Base-by-base conservation (phyloP, 2,113 vertebrate genomes). In the Pseudolaguvia tuberculata region DNA sequence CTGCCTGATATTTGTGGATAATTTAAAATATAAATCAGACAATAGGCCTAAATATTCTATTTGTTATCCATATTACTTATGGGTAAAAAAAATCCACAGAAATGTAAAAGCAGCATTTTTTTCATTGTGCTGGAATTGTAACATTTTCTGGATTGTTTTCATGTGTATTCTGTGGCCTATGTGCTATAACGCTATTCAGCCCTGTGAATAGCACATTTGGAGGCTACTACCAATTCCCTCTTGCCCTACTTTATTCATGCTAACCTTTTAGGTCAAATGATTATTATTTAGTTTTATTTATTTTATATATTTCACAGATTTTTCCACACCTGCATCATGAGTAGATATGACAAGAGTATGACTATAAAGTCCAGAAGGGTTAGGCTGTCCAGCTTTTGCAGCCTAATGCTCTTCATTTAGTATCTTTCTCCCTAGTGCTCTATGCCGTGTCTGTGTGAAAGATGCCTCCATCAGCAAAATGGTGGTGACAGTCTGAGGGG, bases 1-100 rank as follows among this genome's bases (percentile, higher is more conserved):
- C 84, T 84, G 88, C 87, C 80, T 86, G 86, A 88, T 88, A 88
- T 88, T 85, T 88, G 84, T 52, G 86, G 88, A 88, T 86, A 87
- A 89, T 90, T 91, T 91, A 89, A 91, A 83, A 89, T 91, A 92
- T 89, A 92, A 90, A 94, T 94, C 91, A 92, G 89, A 92, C 91
- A 89, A 91, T 83, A 83, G 86, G 86, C 81, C 87, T 84, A 86
- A 91, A 83, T 93, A 90, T 92, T 93, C 90, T 89, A 93, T 93
- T 93, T 93, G 89, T 91, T 93, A 91, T 87, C 90, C 80, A 85
- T 88, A 91, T 89, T 92, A 90, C 92, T 93, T 91, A 81, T 88
- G 89, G 92, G 89, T 81, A 89, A 82, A 71, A 88, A 81, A 69
- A 88, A 91, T 85, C 86, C 86, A 88, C 84, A 88, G 81, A 92